phyloP scores from a whole-genome alignment of 2,888 invertebrate species.

The Lacanobia oleracea region DNA sequence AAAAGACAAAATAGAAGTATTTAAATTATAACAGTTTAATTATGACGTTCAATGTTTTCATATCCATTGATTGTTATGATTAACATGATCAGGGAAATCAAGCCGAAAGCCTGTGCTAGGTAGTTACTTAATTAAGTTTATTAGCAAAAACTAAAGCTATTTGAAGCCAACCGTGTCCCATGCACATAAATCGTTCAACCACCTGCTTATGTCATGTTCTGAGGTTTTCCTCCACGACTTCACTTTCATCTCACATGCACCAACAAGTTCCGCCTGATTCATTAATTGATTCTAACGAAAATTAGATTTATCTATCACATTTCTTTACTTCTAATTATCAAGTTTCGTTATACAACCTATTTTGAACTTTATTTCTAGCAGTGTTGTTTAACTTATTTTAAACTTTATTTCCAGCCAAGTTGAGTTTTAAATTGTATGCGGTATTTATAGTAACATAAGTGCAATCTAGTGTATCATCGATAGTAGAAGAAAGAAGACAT shows the following conservation, averaged over 20 bases:
- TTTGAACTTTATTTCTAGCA: conserved; percentile 2
- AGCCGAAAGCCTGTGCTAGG: no score
- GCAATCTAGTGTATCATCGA: conserved; percentile 17
- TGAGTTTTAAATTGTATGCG: conserved; percentile 13
- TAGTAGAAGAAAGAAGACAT: background rate
- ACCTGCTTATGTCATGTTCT: conserved; percentile 15
- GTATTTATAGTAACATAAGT: conserved; percentile 13
- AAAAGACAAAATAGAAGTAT: no score
- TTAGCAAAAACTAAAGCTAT: background rate
- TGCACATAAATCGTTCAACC: conserved; percentile 1
- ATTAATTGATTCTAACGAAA: conserved; percentile 47
- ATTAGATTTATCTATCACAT: conserved; percentile 15
- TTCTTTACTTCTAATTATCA: conserved; percentile 8
- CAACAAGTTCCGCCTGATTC: conserved; percentile 39
- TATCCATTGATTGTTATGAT: no score
- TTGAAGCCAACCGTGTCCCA: conserved; percentile 1
- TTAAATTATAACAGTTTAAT: no score
- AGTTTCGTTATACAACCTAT: background rate
- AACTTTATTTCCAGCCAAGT: background rate
- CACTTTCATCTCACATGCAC: conserved; percentile 45
- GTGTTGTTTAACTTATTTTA: no score
- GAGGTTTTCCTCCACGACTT: conserved; percentile 22
- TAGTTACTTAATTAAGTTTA: background rate
- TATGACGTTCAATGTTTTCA: no score
- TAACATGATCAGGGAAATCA: no score